These are phyloP conservation scores for Chaetodon trifasciatus DNA, from an alignment of 2,797 vertebrate species.

Conservation along the genomic window DNA sequence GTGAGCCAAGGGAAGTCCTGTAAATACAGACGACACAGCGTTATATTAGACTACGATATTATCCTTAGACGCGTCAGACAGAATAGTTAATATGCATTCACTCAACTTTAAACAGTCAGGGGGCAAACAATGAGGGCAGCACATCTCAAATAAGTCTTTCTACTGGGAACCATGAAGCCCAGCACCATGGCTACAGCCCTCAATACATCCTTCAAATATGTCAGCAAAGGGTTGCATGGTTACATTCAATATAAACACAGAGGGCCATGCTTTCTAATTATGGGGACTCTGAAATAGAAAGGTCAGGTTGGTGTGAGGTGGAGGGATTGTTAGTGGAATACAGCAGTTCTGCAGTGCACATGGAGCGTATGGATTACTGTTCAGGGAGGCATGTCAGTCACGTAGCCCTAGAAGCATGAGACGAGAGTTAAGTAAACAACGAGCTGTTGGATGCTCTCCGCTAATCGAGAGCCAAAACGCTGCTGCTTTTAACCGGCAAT, in stretches of 20 bases:
- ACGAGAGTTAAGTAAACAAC: slow-evolving; percentile 48
- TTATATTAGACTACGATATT: slow-evolving; percentile 8
- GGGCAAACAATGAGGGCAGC: neutral
- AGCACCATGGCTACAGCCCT: slow-evolving; percentile 59
- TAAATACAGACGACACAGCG: slow-evolving; percentile 63
- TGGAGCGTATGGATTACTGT: slow-evolving; percentile 70
- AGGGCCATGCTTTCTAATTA: slow-evolving; percentile 79
- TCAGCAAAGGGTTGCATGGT: slow-evolving; percentile 78
- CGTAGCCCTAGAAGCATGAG: slow-evolving; percentile 24
- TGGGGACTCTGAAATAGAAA: slow-evolving; percentile 83
- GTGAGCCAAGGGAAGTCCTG: slow-evolving; percentile 99
- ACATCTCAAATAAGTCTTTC: slow-evolving; percentile 22
- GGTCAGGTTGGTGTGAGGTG: slow-evolving; percentile 74
- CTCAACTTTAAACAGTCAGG: neutral
- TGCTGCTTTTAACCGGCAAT: slow-evolving; percentile 31
- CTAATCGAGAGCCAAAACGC: neutral
- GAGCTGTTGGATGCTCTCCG: slow-evolving; percentile 10
- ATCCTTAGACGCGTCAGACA: neutral
- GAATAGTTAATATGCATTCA: neutral
- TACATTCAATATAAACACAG: slow-evolving; percentile 85
- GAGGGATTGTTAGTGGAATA: slow-evolving; percentile 71
- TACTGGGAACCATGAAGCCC: slow-evolving; percentile 29
- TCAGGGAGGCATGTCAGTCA: slow-evolving; percentile 50
- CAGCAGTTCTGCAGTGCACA: slow-evolving; percentile 69
- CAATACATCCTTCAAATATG: slow-evolving; percentile 74